A percentile compares a stretch with the other conserved stretches of the same genome.
phyloP scores from a whole-genome alignment of 1,140 invertebrate genomes.

The Diorhabda sublineata region DNA sequence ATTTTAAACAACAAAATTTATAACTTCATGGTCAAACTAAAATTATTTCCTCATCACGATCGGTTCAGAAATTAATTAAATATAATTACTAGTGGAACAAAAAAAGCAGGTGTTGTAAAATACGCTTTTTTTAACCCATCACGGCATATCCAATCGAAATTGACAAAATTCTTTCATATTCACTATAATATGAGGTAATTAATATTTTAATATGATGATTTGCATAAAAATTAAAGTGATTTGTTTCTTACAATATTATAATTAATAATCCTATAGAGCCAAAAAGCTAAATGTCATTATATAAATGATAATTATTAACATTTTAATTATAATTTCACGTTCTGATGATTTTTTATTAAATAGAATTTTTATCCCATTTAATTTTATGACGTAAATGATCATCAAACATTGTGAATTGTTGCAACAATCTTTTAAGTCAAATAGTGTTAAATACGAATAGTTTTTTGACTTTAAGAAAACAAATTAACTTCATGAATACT shows the following conservation, averaged over 20 bases:
- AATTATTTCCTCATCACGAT: constrained; percentile 12
- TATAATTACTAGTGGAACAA: constrained; percentile 1
- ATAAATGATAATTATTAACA: background rate
- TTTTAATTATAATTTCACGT: background rate
- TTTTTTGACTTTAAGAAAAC: too few relatives aligned
- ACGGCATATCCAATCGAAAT: background rate
- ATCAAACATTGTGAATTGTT: too few relatives aligned
- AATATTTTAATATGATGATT: background rate
- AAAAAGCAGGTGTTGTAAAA: constrained; percentile 8
- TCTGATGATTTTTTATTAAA: background rate
- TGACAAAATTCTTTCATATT: background rate
- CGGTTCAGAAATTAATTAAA: constrained; percentile 6
- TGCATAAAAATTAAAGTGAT: background rate
- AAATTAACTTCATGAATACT: too few relatives aligned
- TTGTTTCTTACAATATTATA: background rate
- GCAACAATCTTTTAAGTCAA: too few relatives aligned
- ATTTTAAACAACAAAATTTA: constrained; percentile 12
- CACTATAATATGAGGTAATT: background rate
- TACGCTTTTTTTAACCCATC: background rate
- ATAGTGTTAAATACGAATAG: too few relatives aligned
- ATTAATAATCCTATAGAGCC: too few relatives aligned
- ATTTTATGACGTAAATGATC: too few relatives aligned
- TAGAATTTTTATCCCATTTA: too few relatives aligned
- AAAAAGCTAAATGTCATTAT: background rate
- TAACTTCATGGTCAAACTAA: constrained; percentile 15